A percentile compares a stretch with the other conserved stretches of the same genome.
Conservation (phyloP, 2,797 vertebrate species). For the Xyrichtys novacula region DNA sequence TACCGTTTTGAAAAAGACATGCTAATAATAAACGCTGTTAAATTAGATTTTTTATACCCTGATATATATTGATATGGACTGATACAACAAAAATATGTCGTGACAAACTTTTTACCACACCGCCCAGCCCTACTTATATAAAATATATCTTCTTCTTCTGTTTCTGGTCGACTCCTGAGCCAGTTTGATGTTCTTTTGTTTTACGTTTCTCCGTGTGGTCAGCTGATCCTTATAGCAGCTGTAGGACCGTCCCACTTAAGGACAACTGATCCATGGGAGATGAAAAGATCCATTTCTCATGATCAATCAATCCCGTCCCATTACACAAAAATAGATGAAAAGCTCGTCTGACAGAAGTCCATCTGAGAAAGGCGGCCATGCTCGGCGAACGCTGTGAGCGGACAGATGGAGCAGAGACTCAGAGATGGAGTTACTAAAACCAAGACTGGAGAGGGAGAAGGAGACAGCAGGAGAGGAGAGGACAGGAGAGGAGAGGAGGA, state of each 20-base stretch:
- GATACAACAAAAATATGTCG: too few species aligned
- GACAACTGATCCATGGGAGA: neutral
- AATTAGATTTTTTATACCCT: too few species aligned
- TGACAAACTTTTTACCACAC: too few species aligned
- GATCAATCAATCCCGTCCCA: slow-evolving; percentile 21
- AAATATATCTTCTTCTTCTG: too few species aligned
- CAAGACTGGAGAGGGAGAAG: slow-evolving; percentile 46
- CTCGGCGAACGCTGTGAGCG: slow-evolving; percentile 36
- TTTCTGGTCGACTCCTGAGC: too few species aligned
- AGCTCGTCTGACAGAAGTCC: slow-evolving; percentile 31
- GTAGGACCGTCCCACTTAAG: neutral
- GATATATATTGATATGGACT: too few species aligned
- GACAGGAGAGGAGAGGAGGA: slow-evolving; percentile 42
- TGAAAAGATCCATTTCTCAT: slow-evolving; percentile 2
- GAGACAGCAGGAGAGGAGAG: slow-evolving; percentile 49
- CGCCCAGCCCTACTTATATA: too few species aligned
- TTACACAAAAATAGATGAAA: slow-evolving; percentile 35
- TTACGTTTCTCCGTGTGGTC: neutral
- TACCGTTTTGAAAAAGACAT: too few species aligned
- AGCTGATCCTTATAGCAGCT: neutral
- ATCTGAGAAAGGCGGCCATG: slow-evolving; percentile 43
- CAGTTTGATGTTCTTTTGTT: too few species aligned
- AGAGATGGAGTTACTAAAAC: slow-evolving; percentile 67
- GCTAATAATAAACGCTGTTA: too few species aligned
- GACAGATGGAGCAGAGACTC: slow-evolving; percentile 73